Conservation (phyloP, 2,888 invertebrate species). For the Lagria hirta region DNA sequence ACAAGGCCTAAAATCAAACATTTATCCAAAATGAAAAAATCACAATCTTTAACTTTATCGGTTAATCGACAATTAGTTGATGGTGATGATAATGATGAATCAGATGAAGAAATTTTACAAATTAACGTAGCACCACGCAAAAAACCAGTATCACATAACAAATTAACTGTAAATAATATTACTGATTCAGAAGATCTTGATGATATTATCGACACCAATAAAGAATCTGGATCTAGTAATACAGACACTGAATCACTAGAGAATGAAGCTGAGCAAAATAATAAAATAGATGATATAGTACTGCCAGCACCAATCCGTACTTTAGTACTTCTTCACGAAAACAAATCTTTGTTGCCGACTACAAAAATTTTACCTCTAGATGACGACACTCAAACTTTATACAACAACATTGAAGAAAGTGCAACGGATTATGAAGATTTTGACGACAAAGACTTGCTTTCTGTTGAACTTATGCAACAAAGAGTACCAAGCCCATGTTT, state of each 20-base stretch:
- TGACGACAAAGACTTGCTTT: constrained; percentile 50
- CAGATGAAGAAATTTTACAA: constrained; percentile 34
- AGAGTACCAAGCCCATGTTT: constrained; percentile 33
- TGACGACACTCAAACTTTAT: constrained; percentile 46
- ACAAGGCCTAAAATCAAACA: constrained; percentile 29
- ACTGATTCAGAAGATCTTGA: constrained; percentile 42
- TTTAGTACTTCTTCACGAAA: constrained; percentile 47
- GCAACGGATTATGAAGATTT: constrained; percentile 27
- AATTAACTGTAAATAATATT: constrained; percentile 47
- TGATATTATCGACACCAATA: constrained; percentile 38
- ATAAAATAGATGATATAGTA: constrained; percentile 35
- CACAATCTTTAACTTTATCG: constrained; percentile 26
- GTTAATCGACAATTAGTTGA: constrained; percentile 32
- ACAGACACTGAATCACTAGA: constrained; percentile 52
- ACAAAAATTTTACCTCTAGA: constrained; percentile 54
- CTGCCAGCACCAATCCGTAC: constrained; percentile 56
- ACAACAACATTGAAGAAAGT: constrained; percentile 39
- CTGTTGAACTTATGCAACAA: too few species aligned
- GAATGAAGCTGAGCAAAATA: constrained; percentile 35
- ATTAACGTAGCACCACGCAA: constrained; percentile 40
- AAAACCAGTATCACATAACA: constrained; percentile 34
- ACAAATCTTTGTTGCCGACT: constrained; percentile 45
- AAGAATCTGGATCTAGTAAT: constrained; percentile 1
- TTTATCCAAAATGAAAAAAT: constrained; percentile 30
- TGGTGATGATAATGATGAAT: constrained; percentile 12